These are phyloP conservation scores for Hyposoter didymator DNA, from an alignment of 2,888 invertebrate genomes.

Conservation along the genomic window DNA sequence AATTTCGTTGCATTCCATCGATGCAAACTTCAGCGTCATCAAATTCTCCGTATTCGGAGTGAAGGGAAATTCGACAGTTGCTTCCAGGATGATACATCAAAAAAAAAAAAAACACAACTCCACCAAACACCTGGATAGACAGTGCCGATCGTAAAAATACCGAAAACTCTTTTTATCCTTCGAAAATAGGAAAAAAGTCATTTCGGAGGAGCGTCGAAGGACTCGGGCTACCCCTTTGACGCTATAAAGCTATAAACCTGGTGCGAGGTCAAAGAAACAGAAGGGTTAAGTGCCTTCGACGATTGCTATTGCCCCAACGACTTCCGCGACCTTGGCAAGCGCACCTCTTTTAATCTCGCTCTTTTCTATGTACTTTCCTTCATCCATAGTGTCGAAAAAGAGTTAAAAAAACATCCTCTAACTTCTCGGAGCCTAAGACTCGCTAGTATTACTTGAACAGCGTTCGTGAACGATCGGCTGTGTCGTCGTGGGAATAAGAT, in stretches of 20 bases:
- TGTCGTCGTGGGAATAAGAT: slow-evolving; percentile 19
- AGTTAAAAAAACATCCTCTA: slow-evolving; percentile 17
- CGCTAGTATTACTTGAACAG: slow-evolving; percentile 32
- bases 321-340: slow-evolving; percentile 58
- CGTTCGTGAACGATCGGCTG: slow-evolving; percentile 40
- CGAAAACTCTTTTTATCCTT: slow-evolving; percentile 38
- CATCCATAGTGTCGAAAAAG: slow-evolving; percentile 49
- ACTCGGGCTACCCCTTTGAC: slow-evolving; percentile 66
- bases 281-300: slow-evolving; percentile 73
- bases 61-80: not conserved
- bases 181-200: slow-evolving; percentile 36
- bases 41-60: not conserved
- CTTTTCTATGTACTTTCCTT: slow-evolving; percentile 56
- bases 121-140: not conserved
- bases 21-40: too few relatives aligned
- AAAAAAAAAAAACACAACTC: slow-evolving; percentile 1
- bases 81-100: not conserved
- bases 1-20: too few relatives aligned
- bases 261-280: slow-evolving; percentile 55
- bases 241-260: slow-evolving; percentile 79
- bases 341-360: slow-evolving; percentile 65
- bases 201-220: slow-evolving; percentile 45
- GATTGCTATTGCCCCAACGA: slow-evolving; percentile 22
- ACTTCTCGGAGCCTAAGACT: slow-evolving; percentile 3
- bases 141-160: slow-evolving; percentile 48